Evolutionary conservation across 2,797 vertebrate genomes (phyloP).

Genomic region (Parambassis ranga): DNA sequence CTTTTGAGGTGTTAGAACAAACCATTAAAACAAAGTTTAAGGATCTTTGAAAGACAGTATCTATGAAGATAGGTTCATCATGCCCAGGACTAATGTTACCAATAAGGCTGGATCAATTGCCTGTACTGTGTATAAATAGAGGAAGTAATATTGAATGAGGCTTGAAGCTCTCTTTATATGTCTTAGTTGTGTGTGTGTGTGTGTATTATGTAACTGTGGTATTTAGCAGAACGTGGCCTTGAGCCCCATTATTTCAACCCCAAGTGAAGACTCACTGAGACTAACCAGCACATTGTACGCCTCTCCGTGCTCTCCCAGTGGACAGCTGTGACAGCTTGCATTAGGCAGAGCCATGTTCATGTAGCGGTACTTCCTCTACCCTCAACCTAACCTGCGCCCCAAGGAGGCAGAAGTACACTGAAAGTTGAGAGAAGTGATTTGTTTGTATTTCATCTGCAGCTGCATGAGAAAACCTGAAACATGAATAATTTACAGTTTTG

Average conservation of each 20-base stretch:
- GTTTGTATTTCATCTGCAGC: background rate
- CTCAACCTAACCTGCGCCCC: constrained; percentile 15
- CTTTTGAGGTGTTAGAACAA: too few relatives aligned
- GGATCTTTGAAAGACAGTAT: too few relatives aligned
- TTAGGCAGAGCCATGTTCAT: constrained; percentile 27
- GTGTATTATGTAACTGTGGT: constrained; percentile 50
- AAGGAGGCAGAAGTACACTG: background rate
- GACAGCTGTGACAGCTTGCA: constrained; percentile 42
- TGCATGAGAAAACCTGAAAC: background rate
- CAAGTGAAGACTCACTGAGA: constrained; percentile 31
- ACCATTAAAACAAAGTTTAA: too few relatives aligned
- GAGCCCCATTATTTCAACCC: constrained; percentile 18
- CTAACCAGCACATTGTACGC: constrained; percentile 11
- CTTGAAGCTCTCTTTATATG: too few relatives aligned
- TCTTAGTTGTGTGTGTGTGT: background rate
- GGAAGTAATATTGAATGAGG: too few relatives aligned
- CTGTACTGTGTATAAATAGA: too few relatives aligned
- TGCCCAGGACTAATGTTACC: too few relatives aligned
- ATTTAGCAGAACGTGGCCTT: constrained; percentile 44
- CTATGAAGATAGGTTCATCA: too few relatives aligned
- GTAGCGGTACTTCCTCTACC: constrained; percentile 14
- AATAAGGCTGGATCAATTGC: too few relatives aligned
- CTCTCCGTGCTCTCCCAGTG: constrained; percentile 9
- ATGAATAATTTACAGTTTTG: background rate
- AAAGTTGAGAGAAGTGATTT: constrained; percentile 5